Percentiles rank a stretch among this genome's conserved stretches.
Conservation (phyloP, 2,888 invertebrate genomes). For the Hemistola chrysoprasaria region DNA sequence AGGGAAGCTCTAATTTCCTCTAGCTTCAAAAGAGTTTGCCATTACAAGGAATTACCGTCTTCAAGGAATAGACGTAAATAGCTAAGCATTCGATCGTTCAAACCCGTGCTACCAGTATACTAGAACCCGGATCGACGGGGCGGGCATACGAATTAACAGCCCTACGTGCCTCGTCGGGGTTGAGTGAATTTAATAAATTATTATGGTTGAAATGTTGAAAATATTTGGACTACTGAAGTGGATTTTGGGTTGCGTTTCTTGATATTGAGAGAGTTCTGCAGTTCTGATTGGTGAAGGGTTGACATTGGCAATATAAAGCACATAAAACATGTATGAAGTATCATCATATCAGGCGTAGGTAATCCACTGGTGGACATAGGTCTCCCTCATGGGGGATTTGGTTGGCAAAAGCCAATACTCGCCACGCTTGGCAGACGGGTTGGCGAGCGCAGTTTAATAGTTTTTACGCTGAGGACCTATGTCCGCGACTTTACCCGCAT, state of each 20-base stretch:
- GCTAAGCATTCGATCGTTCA: slow-evolving; percentile 18
- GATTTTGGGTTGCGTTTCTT: slow-evolving; percentile 5
- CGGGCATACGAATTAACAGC: slow-evolving; percentile 32
- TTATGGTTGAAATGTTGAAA: slow-evolving; percentile 30
- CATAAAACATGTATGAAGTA: too few relatives aligned
- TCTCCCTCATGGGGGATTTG: too few relatives aligned
- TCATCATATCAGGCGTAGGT: too few relatives aligned
- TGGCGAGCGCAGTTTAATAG: too few relatives aligned
- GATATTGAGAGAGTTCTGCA: too few relatives aligned
- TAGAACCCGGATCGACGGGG: slow-evolving; percentile 24
- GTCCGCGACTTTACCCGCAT: too few relatives aligned
- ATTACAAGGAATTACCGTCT: slow-evolving; percentile 10
- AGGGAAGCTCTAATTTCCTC: slow-evolving; percentile 32
- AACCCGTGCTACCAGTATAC: slow-evolving; percentile 22
- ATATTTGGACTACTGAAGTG: slow-evolving; percentile 14
- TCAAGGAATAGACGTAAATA: slow-evolving; percentile 15
- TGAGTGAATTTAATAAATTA: slow-evolving; percentile 34
- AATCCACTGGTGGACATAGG: too few relatives aligned
- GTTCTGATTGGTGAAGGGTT: too few relatives aligned
- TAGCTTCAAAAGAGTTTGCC: slow-evolving; percentile 32
- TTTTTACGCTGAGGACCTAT: too few relatives aligned
- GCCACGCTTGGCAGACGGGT: too few relatives aligned
- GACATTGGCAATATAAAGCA: too few relatives aligned
- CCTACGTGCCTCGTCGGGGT: slow-evolving; percentile 31
- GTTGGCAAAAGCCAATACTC: too few relatives aligned